phyloP scores from a whole-genome alignment of 2,797 vertebrate genomes.

The Botia almorhae region DNA sequence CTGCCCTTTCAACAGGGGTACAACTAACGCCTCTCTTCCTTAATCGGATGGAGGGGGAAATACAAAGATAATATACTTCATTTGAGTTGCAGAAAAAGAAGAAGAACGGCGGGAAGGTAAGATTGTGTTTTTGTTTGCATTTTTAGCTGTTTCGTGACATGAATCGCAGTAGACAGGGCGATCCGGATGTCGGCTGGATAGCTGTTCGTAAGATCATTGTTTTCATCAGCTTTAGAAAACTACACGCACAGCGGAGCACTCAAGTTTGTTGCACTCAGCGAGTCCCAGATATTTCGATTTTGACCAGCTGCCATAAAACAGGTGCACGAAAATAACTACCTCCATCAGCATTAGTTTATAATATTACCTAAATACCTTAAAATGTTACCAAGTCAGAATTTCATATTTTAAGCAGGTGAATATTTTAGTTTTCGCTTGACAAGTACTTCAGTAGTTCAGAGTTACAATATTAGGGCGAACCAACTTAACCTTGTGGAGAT shows the following conservation, averaged over 20 bases:
- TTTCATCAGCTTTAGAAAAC: neutral
- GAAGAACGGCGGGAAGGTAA: constrained; percentile 48
- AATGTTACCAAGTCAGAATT: too few relatives aligned
- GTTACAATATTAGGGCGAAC: constrained; percentile 33
- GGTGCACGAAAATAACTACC: constrained; percentile 6
- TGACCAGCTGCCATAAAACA: constrained; percentile 1
- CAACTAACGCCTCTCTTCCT: constrained; percentile 17
- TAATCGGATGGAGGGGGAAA: constrained; percentile 22
- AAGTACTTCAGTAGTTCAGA: too few relatives aligned
- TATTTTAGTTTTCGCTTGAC: too few relatives aligned
- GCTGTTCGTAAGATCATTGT: neutral
- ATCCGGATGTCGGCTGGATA: neutral
- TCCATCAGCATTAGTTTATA: too few relatives aligned
- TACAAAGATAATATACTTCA: constrained; percentile 12
- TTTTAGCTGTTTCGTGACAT: neutral
- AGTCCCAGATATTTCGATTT: neutral
- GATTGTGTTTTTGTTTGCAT: neutral
- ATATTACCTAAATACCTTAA: too few relatives aligned
- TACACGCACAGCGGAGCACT: neutral
- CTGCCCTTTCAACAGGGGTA: constrained; percentile 27
- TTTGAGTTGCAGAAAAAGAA: constrained; percentile 23
- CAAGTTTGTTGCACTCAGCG: too few relatives aligned
- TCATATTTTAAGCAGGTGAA: too few relatives aligned
- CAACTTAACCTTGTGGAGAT: constrained; percentile 61
- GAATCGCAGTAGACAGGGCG: too few relatives aligned